A percentile compares a stretch with the other conserved stretches of the same genome.
Conservation (phyloP, 2,113 vertebrate genomes). For the Catharus fuscescens region DNA sequence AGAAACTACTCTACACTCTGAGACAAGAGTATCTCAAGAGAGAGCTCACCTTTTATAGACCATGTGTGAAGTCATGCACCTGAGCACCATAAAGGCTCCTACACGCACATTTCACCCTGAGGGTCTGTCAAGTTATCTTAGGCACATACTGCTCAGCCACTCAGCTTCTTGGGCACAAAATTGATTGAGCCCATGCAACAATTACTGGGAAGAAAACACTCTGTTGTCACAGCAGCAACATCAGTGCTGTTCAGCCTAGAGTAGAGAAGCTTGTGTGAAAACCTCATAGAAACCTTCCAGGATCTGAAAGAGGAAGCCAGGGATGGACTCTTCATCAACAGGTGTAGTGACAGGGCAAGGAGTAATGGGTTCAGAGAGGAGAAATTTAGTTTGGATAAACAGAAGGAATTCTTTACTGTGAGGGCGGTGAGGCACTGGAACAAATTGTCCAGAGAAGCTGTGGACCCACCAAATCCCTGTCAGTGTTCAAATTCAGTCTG, state of each 20-base stretch:
- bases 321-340: not conserved
- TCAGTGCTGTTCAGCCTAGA: not conserved
- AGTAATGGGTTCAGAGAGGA: not conserved
- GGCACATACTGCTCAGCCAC: not conserved
- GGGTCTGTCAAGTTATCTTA: not conserved
- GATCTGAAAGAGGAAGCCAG: not conserved
- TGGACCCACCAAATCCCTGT: not conserved
- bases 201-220: not conserved
- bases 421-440: not conserved
- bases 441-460: not conserved
- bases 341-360: not conserved
- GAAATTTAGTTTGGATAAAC: not conserved
- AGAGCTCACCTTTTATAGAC: not conserved
- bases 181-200: not conserved
- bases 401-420: not conserved
- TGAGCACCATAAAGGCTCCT: not conserved
- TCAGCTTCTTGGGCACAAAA: not conserved
- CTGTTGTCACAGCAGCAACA: not conserved
- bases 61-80: not conserved
- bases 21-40: not conserved
- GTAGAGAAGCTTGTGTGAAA: accelerated
- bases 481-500: not conserved
- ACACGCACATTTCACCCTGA: not conserved
- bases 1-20: not conserved
- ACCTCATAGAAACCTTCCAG: not conserved